Base-by-base conservation (phyloP, 2,797 vertebrate genomes). In the Bryconaethiops microstoma region DNA sequence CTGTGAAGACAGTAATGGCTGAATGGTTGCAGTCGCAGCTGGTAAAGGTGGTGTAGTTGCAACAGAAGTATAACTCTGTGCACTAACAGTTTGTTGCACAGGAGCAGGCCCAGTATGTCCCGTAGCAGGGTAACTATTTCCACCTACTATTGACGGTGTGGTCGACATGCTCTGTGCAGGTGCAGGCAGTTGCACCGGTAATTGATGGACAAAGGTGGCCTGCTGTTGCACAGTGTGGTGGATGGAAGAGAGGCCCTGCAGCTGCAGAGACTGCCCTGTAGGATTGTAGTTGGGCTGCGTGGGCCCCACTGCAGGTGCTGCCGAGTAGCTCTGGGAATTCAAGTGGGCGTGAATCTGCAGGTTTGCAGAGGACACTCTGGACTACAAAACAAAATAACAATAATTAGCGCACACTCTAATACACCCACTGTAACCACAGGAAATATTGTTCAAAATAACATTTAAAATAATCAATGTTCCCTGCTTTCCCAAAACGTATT, bases 201-300 rank as follows among this genome's bases (percentile, higher is more conserved):
- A 67, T 16, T 71, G 23, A 10, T 65, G 76, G 70, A 21, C 57
- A 3, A 57, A 21, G n/a, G 63, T 7, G 35, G 70, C 68, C 64
- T 45, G 76, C 88, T 93, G 93, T 81, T 94, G 94, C 65, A 88
- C 8, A 0, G 88, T 52, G 67, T 94, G 79, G 5, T 67, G 60
- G 0, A 91, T 83, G 7, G 90, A 90, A 6, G 80, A 8, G 72
- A 10, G 81, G 17, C 60, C 19, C 69, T 79, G 79, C 1, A 29
- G 82, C 48, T 42, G 67, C 77, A 70, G 45, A 8, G 48, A 13
- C 50, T 73, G 81, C n/a, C 62, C 64, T n/a, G 75, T 19, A 19
- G 76, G 10, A n/a, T 74, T 1, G n/a, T 65, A 88, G 59, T n/a
- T 74, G 78, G 78, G 85, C 62, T 54, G 88, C 1, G 88, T 19